Conservation (phyloP, 2,888 invertebrate genomes). For the Coleophora flavipennella region DNA sequence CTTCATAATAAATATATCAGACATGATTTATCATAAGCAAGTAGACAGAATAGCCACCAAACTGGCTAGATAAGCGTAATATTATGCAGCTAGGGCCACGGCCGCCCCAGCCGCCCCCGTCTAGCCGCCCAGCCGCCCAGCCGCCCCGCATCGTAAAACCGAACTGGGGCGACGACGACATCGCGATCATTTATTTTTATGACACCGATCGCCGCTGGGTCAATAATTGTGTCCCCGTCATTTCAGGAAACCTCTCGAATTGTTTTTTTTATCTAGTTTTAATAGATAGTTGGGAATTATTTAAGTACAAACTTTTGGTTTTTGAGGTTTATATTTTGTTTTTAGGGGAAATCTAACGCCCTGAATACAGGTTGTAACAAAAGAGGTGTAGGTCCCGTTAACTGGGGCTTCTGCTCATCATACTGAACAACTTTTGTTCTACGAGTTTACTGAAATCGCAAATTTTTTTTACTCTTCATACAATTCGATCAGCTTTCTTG, state of each 20-base stretch:
- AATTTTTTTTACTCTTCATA: too few relatives aligned
- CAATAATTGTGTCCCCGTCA: conserved; percentile 54
- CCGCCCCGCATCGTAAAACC: conserved; percentile 58
- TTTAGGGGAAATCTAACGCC: too few relatives aligned
- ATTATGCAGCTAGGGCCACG: conserved; percentile 40
- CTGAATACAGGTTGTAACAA: too few relatives aligned
- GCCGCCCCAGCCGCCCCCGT: conserved; percentile 7
- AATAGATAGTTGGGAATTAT: too few relatives aligned
- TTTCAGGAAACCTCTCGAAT: conserved; percentile 20
- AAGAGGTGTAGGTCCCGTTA: too few relatives aligned
- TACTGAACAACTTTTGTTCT: too few relatives aligned
- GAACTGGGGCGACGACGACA: conserved; percentile 46
- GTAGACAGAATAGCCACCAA: conserved; percentile 19
- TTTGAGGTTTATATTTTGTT: too few relatives aligned
- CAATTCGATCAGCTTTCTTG: too few relatives aligned
- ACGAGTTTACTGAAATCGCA: too few relatives aligned
- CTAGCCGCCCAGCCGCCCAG: too few relatives aligned
- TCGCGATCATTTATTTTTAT: conserved; percentile 60
- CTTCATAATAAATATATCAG: neutral
- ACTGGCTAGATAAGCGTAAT: conserved; percentile 36
- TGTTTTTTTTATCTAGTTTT: neutral
- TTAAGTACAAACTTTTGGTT: too few relatives aligned
- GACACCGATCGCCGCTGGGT: conserved; percentile 47
- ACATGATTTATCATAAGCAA: conserved; percentile 12
- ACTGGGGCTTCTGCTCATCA: too few relatives aligned